Conservation (phyloP, 2,888 invertebrate genomes). For the Cenopis cana region DNA sequence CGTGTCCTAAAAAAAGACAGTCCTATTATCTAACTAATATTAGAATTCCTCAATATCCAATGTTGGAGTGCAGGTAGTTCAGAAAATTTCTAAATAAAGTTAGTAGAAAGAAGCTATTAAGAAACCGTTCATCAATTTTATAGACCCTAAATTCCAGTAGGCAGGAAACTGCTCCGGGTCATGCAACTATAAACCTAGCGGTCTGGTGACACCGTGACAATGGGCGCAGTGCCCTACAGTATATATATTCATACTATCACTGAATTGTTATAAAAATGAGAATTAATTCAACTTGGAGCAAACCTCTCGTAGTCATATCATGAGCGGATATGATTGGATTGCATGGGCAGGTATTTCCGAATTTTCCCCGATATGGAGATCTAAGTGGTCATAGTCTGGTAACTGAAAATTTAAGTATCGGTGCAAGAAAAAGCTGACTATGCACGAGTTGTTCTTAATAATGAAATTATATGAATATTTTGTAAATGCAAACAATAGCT, state of each 20-base stretch:
- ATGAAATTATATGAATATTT: too few relatives aligned
- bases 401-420: background rate
- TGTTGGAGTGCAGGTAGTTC: slow-evolving; percentile 29
- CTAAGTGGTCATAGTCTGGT: too few relatives aligned
- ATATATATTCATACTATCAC: slow-evolving; percentile 1
- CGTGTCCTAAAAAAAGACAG: slow-evolving; percentile 32
- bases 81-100: slow-evolving; percentile 46
- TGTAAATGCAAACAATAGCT: slow-evolving; percentile 23
- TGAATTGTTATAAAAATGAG: slow-evolving; percentile 28
- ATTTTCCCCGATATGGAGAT: background rate
- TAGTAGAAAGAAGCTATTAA: slow-evolving; percentile 68
- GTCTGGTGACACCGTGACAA: slow-evolving; percentile 74
- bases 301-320: slow-evolving; percentile 1
- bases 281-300: background rate
- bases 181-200: slow-evolving; percentile 77
- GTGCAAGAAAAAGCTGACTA: background rate
- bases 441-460: slow-evolving; percentile 8
- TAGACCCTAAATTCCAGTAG: slow-evolving; percentile 78
- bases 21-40: slow-evolving; percentile 30
- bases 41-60: slow-evolving; percentile 20
- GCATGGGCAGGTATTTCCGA: background rate
- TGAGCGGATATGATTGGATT: slow-evolving; percentile 17
- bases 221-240: slow-evolving; percentile 54
- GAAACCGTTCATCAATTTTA: slow-evolving; percentile 81
- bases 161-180: slow-evolving; percentile 74